These are phyloP conservation scores for Lipophrys pholis DNA, from an alignment of 2,113 vertebrate species.

Conservation along the genomic window DNA sequence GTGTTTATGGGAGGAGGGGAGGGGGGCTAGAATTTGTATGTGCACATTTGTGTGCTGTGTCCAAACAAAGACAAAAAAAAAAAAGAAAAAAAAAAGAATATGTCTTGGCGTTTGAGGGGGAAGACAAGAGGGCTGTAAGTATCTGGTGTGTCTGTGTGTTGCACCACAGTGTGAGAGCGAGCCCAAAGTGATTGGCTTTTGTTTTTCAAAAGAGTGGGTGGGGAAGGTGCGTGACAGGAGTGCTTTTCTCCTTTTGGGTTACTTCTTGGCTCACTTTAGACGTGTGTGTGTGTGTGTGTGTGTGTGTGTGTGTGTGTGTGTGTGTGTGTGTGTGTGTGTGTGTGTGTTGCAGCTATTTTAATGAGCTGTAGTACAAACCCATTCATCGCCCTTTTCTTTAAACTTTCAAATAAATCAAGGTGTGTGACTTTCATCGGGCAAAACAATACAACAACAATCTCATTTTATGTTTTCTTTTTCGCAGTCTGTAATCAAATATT, in stretches of 20 bases:
- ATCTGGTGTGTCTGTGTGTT: constrained; percentile 43
- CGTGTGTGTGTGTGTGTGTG: constrained; percentile 15
- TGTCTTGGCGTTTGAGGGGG: constrained; percentile 54
- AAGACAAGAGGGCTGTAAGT: constrained; percentile 53
- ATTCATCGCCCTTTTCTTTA: constrained; percentile 36
- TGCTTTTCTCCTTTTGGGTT: constrained; percentile 54
- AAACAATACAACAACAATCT: not conserved
- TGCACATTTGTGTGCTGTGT: constrained; percentile 49
- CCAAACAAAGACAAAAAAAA: constrained; percentile 49
- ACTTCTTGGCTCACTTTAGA: constrained; percentile 30
- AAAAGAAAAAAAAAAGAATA: constrained; percentile 37
- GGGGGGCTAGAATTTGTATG: constrained; percentile 31
- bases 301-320: constrained; percentile 15
- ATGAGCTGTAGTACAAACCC: constrained; percentile 48
- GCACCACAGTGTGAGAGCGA: constrained; percentile 49
- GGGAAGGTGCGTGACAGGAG: constrained; percentile 58
- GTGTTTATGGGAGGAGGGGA: constrained; percentile 3
- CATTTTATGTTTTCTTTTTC: not conserved
- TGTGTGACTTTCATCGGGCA: not conserved
- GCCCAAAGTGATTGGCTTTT: constrained; percentile 60
- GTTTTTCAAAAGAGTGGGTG: constrained; percentile 69
- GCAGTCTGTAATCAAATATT: not conserved
- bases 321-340: constrained; percentile 18
- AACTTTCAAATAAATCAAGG: constrained; percentile 16
- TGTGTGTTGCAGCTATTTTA: constrained; percentile 64